Conservation (phyloP, 2,888 invertebrate genomes). For the Acanthococcus lagerstroemiae region DNA sequence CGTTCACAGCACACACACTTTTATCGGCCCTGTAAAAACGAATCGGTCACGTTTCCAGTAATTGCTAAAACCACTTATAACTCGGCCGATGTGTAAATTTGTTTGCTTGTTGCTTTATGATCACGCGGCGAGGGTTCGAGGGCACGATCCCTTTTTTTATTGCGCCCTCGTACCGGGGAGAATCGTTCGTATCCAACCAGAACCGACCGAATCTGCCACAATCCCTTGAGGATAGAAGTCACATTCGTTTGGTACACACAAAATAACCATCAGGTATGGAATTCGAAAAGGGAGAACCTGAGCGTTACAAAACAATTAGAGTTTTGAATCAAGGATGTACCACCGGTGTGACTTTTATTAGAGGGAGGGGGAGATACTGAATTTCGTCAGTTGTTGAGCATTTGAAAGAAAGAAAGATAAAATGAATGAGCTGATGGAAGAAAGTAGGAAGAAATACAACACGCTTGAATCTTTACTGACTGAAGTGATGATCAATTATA, state of each 20-base stretch:
- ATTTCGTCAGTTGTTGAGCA: too few species aligned
- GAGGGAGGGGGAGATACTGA: too few species aligned
- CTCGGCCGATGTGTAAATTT: slow-evolving; percentile 11
- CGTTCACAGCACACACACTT: background rate
- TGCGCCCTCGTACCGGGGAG: background rate
- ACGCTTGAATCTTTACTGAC: too few species aligned
- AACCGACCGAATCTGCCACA: background rate
- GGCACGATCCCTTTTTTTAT: background rate
- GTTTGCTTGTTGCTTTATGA: slow-evolving; percentile 10
- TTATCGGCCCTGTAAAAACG: background rate
- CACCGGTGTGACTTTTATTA: too few species aligned
- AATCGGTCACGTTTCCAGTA: background rate
- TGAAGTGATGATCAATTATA: too few species aligned
- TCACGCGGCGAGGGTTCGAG: background rate
- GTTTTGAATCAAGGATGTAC: too few species aligned
- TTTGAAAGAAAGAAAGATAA: too few species aligned
- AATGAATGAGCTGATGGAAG: too few species aligned
- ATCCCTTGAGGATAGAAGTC: background rate
- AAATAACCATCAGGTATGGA: too few species aligned
- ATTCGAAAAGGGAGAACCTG: too few species aligned
- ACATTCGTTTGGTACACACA: background rate
- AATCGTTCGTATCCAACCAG: background rate
- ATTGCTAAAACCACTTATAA: slow-evolving; percentile 12
- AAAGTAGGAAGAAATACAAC: too few species aligned
- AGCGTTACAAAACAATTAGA: too few species aligned